Evolutionary conservation across 1,140 invertebrate genomes (phyloP).

Genomic region (Bombus vancouverensis): DNA sequence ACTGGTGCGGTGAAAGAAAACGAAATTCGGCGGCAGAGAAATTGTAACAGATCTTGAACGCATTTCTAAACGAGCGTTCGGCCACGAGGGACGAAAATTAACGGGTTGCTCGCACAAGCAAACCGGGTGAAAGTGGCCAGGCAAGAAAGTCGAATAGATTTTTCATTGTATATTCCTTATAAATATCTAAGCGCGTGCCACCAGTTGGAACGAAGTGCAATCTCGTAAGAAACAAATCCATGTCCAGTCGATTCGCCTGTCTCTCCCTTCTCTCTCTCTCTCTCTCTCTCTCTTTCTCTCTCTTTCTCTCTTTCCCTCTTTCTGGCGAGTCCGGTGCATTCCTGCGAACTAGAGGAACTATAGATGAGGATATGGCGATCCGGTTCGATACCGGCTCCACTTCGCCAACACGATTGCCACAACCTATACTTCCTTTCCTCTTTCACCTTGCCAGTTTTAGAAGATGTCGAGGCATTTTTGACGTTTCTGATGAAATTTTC

Average conservation of each 20-base stretch:
- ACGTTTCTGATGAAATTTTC: not conserved
- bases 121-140: conserved; percentile 42
- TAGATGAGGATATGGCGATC: conserved; percentile 33
- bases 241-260: conserved; percentile 10
- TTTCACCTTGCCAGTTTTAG: not conserved
- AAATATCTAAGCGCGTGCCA: conserved; percentile 41
- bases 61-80: conserved; percentile 25
- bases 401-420: conserved; percentile 7
- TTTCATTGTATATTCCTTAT: conserved; percentile 30
- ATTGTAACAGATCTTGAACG: conserved; percentile 33
- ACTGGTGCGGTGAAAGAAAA: conserved; percentile 5
- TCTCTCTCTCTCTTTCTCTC: not conserved
- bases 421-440: not conserved
- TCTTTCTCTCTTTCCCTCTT: not conserved
- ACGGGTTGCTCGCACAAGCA: not conserved
- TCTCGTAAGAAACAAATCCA: conserved; percentile 46
- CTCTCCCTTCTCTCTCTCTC: not conserved
- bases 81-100: conserved; percentile 50
- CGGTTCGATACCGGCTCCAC: not conserved
- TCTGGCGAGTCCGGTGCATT: conserved; percentile 31
- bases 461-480: not conserved
- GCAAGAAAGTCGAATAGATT: conserved; percentile 47
- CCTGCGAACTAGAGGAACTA: conserved; percentile 29
- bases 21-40: not conserved
- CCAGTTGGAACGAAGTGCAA: conserved; percentile 47